Evolutionary conservation across 23 tunicate genomes (phyloP).

Genomic region (Styela clava): DNA sequence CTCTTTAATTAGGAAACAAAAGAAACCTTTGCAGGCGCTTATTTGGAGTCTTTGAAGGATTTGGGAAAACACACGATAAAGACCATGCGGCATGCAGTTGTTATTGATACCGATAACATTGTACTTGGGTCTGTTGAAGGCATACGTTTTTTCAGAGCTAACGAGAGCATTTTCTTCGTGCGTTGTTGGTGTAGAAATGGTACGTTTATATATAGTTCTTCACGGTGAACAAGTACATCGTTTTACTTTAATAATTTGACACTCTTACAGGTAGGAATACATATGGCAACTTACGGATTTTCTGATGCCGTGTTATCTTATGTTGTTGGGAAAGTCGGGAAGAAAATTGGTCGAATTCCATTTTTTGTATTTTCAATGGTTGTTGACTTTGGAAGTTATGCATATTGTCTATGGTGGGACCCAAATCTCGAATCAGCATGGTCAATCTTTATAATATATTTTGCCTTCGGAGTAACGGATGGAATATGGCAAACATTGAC

Average conservation of each 20-base stretch:
- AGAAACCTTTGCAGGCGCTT: constrained; percentile 20
- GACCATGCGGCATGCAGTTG: constrained; percentile 33
- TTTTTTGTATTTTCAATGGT: background rate
- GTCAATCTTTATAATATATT: background rate
- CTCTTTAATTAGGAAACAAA: too few relatives aligned
- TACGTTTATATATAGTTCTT: too few relatives aligned
- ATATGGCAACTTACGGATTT: constrained; percentile 4
- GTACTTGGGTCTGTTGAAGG: constrained; percentile 40
- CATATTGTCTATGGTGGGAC: background rate
- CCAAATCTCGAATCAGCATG: background rate
- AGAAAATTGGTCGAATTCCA: background rate
- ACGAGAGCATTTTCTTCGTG: constrained; percentile 58
- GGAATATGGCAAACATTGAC: constrained; percentile 16
- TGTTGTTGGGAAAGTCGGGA: background rate
- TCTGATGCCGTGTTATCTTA: background rate
- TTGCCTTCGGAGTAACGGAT: background rate
- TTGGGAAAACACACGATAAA: constrained; percentile 34
- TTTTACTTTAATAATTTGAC: too few relatives aligned
- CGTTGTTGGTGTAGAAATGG: constrained; percentile 55
- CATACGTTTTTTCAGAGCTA: constrained; percentile 44
- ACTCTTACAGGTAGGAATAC: constrained; percentile 13
- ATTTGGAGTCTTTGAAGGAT: background rate
- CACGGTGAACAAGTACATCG: too few relatives aligned
- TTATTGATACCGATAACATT: constrained; percentile 38
- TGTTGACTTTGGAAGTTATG: background rate